Evolutionary conservation across 1,140 invertebrate species (phyloP).

Genomic region (Vanessa tameamea): DNA sequence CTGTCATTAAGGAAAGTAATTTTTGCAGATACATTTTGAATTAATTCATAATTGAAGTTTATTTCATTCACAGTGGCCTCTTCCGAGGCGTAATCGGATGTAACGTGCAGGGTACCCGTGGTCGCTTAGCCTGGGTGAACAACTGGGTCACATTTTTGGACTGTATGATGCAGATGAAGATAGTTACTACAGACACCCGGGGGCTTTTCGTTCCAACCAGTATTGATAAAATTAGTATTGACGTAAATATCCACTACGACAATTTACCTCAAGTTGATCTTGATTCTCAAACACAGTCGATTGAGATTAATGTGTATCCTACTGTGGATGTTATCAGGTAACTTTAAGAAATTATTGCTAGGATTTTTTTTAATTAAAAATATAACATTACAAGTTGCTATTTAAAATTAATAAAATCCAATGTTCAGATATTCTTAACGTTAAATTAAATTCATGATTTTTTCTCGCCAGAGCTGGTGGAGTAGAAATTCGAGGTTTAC

Average conservation of each 20-base stretch:
- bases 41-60: no score
- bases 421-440: no score
- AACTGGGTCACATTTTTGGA: slow-evolving; percentile 97
- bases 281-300: slow-evolving; percentile 73
- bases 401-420: no score
- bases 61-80: no score
- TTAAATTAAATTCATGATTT: no score
- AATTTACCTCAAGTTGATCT: slow-evolving; percentile 78
- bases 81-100: no score
- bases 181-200: slow-evolving; percentile 87
- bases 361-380: no score
- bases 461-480: slow-evolving; percentile 84
- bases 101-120: slow-evolving; percentile 36
- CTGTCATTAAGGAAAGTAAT: no score
- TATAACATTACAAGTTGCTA: no score
- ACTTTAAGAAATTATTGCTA: no score
- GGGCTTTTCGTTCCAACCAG: slow-evolving; percentile 91
- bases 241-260: slow-evolving; percentile 85
- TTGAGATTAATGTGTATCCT: slow-evolving; percentile 70
- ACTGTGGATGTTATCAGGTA: slow-evolving; percentile 74
- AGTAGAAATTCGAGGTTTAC: slow-evolving; percentile 91
- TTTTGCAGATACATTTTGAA: no score
- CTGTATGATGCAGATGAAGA: slow-evolving; percentile 93
- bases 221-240: slow-evolving; percentile 89
- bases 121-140: slow-evolving; percentile 81